Base-by-base conservation (phyloP, 2,888 invertebrate species). In the Chymomyza caudatula region DNA sequence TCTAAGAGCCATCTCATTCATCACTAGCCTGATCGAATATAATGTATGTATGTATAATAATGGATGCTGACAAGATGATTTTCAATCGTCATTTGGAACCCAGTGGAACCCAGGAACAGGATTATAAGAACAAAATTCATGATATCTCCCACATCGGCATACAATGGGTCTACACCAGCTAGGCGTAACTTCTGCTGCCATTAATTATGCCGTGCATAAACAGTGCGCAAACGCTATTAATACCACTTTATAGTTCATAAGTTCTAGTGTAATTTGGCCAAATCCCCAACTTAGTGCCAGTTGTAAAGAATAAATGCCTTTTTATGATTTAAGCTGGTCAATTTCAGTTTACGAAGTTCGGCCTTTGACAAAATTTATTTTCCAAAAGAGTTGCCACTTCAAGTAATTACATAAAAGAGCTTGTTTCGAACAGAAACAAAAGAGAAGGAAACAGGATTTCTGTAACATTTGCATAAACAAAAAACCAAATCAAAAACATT, bases 381-480 rank as follows among this genome's bases (percentile, higher is more conserved):
- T 4, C 29, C 11, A 8, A 8, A 37, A 37, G 29, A 37, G 29
- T 11, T 37, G 29, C 29, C 11, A 37, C 11, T 11, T 11, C 29
- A 37, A 37, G 29, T 37, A 37, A 37, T 37, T 37, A 37, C 29
- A 37, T 37, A 37, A 37, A 11, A 11, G 29, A 11, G 29, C 29
- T 37, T 37, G 29, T 37, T 37, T 37, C 11, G 0, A 37, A 37
- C 29, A 37, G 11, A 37, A 37, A 2, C 29, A 37, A 11, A 11
- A 37, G 8, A 37, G 5, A n/a, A 11, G 29, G 11, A 37, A 37
- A n/a, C n/a, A n/a, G 8, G 29, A 37, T 2, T 37, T 8, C 29
- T 19, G 59, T 69, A 64, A 70, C 65, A 85, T 79, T 85, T 85
- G 70, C 77, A 85, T 82, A 69, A 67, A 11, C 29, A 11, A 8